Evolutionary conservation across 2,113 vertebrate species (phyloP), one percentile per base, ranked within the genome.

Genomic region (Anoura caudifer): DNA sequence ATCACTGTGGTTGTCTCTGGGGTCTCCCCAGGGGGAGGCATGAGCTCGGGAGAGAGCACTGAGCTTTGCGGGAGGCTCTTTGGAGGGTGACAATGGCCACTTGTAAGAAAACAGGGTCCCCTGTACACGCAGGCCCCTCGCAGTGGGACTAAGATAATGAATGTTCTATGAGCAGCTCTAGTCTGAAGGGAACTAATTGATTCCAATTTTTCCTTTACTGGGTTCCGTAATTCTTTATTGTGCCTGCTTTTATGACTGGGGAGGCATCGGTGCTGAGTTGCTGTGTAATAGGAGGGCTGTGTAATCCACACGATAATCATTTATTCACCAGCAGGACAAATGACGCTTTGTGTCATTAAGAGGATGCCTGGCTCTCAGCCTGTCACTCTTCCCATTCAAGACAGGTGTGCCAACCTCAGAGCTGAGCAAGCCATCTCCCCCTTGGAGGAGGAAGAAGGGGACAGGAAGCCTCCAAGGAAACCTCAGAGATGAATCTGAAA

Each of bases 141-240:
- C 43, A 43, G 73, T 13, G 1, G 75, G 20, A 52, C 43, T 24
- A 41, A 79, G 84, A 72, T 65, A 80, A 94, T 50, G 73, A 61
- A 86, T 52, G 77, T 67, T 81, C 73, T 65, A 2, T 8, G 33
- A 97, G 63, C 85, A 43, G 45, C 73, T 80, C 77, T 80, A 69
- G 22, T 87, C 90, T 92, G 90, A 92, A 90, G 84, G 94, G 91
- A 96, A 56, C 80, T 63, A 83, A 95, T 81, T 94, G 91, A 94
- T 94, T 84, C 89, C 95, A 83, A 72, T 95, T 73, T 95, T 95
- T 80, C 2, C 87, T 95, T 96, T 84, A 67, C 95, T 3, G n/a
- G 91, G 88, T 26, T 87, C 72, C 72, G 50, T 95, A 72, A 94
- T 90, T 98, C 96, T 95, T 93, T 76, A 87, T 95, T 63, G 81